Evolutionary conservation across 1,140 invertebrate species (phyloP).

Genomic region (Mycetomoellerius zeteki): DNA sequence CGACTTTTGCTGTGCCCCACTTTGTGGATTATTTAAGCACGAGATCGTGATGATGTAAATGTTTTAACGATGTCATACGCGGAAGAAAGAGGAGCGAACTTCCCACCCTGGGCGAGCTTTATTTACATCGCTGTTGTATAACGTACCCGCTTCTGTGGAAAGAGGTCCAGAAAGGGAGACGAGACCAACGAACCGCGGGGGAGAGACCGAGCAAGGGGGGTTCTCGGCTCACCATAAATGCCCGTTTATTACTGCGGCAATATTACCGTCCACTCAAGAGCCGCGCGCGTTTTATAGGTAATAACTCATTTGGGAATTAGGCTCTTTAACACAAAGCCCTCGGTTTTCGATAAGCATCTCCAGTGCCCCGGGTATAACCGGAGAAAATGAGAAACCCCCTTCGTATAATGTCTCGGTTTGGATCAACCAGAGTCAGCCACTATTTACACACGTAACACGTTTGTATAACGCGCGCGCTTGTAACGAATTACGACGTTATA

Average conservation of each 20-base stretch:
- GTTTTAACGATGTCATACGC: conserved; percentile 65
- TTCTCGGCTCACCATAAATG: conserved; percentile 81
- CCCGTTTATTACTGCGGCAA: conserved; percentile 83
- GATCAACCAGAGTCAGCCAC: conserved; percentile 28
- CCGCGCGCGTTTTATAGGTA: conserved; percentile 82
- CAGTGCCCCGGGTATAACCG: conserved; percentile 6
- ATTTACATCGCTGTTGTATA: conserved; percentile 69
- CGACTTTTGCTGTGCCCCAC: conserved; percentile 43
- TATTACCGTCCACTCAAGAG: conserved; percentile 82
- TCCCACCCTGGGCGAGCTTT: conserved; percentile 57
- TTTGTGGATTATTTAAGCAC: conserved; percentile 75
- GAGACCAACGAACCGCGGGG: conserved; percentile 16
- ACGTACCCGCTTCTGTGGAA: conserved; percentile 62
- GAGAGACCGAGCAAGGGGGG: conserved; percentile 14
- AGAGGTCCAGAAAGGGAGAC: conserved; percentile 4
- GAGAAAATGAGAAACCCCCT: conserved; percentile 65
- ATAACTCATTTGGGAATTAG: conserved; percentile 84
- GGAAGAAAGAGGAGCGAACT: conserved; percentile 57
- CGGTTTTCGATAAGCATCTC: conserved; percentile 80
- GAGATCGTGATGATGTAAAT: conserved; percentile 50
- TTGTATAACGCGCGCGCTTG: conserved; percentile 19
- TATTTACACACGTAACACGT: conserved; percentile 61
- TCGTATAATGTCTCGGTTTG: conserved; percentile 59
- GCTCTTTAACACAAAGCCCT: conserved; percentile 82
- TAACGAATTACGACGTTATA: background rate